Evolutionary conservation across 92 coral and sea anemone species (phyloP).

Genomic region (Siderastrea radians): DNA sequence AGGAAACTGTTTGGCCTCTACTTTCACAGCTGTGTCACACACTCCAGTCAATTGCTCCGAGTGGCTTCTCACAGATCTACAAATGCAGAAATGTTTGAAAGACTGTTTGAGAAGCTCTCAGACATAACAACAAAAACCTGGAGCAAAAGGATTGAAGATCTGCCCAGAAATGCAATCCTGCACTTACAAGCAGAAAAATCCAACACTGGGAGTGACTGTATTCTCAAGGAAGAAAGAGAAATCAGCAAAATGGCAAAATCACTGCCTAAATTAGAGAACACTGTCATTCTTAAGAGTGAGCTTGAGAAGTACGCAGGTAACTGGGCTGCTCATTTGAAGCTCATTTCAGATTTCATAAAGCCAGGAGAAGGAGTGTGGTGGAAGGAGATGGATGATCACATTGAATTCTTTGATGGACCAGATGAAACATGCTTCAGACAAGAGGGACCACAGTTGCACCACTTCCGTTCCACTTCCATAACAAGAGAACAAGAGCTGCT

Average conservation of each 20-base stretch:
- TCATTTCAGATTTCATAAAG: slow-evolving; percentile 64
- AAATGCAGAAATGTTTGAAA: too few species aligned
- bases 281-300: too few species aligned
- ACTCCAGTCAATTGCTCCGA: too few species aligned
- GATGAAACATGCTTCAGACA: slow-evolving; percentile 43
- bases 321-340: slow-evolving; percentile 60
- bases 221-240: too few species aligned
- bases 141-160: slow-evolving; percentile 54
- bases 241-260: too few species aligned
- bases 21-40: too few species aligned
- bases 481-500: slow-evolving; percentile 45
- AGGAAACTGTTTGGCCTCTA: too few species aligned
- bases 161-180: slow-evolving; percentile 64
- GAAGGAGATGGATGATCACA: slow-evolving; percentile 57
- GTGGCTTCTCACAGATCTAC: too few species aligned
- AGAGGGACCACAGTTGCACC: slow-evolving; percentile 59
- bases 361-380: slow-evolving; percentile 75
- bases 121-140: too few species aligned
- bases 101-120: too few species aligned
- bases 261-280: too few species aligned
- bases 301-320: too few species aligned
- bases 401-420: slow-evolving; percentile 79
- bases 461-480: slow-evolving; percentile 46
- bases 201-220: neutral
- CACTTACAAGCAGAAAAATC: slow-evolving; percentile 52